Base-by-base conservation (phyloP, 2,113 vertebrate genomes). In the Electrona antarctica region DNA sequence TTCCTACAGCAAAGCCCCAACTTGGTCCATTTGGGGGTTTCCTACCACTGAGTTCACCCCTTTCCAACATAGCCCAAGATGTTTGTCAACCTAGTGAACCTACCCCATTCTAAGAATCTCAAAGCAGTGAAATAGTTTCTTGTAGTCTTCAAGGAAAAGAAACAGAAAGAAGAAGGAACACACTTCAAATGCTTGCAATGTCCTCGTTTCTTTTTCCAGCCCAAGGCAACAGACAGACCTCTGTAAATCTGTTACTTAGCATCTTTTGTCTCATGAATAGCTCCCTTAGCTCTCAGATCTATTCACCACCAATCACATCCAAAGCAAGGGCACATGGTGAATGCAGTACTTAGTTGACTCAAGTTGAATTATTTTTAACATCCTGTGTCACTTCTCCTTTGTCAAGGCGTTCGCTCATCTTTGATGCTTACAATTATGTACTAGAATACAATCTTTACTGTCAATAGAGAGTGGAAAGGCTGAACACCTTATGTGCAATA, bases 201-300 rank as follows among this genome's bases (percentile, higher is more conserved):
- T 71, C 56, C 56, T 58, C 2, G 64, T 51, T 77, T 59, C 52
- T 64, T 6, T 6, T 41, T 41, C 2, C 33, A 3, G 64, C 64
- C 59, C 10, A 21, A 21, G 21, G 21, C 21, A 21, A 21, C 52
- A 54, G 52, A 3, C 64, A 52, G 64, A 15, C 51, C n/a, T 33
- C 48, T 41, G 33, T 41, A 41, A 41, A 41, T 41, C 3, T 3
- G 63, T 67, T 71, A 60, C 13, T 21, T 28, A 60, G 47, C 8
- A 78, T 62, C 15, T 69, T 49, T 48, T 0, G 3, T 60, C 11
- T 70, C 56, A 55, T 74, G 69, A 73, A 66, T 63, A 57, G 14
- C 62, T 21, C 21, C 21, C 21, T 64, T 10, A 71, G 50, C 55
- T 6, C 29, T 69, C 65, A 63, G 7, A 7, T 15, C 67, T 21